Base-by-base conservation (phyloP, 2,797 vertebrate genomes). In the Rhabdomys pumilio region DNA sequence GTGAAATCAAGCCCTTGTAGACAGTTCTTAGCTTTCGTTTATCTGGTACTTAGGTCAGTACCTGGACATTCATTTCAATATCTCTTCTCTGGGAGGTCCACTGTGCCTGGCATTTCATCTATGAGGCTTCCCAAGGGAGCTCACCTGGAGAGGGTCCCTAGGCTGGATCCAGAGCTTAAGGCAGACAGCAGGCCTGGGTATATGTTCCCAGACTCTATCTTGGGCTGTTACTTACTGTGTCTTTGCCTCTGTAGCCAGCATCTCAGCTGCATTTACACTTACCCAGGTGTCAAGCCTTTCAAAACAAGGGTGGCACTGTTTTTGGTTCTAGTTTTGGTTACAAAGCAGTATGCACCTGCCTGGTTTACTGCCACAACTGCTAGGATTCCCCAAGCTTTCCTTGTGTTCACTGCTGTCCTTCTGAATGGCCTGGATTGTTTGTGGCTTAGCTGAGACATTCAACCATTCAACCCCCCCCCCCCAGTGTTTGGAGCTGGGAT, bases 221-320 rank as follows among this genome's bases (percentile, higher is more conserved):
- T 1, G 2, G 22, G 24, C 8, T 24, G 63, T 47, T 65, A 6
- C n/a, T 69, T 38, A 1, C 59, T 26, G 6, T 47, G 8, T 57
- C n/a, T 94, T 92, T 67, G 59, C 41, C 29, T 84, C 93, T 93
- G 87, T 63, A 44, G 41, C 50, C 24, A 22, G 93, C 26, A 47
- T 69, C 24, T 50, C 97, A 97, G 97, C 98, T 98, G 97, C 2
- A 15, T 97, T 97, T 97, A 94, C 24, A 47, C 47, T 95, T 1
- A 1, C 26, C 50, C 96, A 97, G 96, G 96, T 97, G 96, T 55
- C 24, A 55, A 31, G 84, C 57, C 76, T 96, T 97, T 77, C 94
- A 94, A 96, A 98, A 97, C 96, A 97, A 94, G 89, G 53, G 38
- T 2, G 65, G 65, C 11, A 2, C 55, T 96, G 89, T 95, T 96